Evolutionary conservation across 1,140 invertebrate genomes (phyloP), one percentile per base, ranked within the genome.

Genomic region (Bombus difficillimus): DNA sequence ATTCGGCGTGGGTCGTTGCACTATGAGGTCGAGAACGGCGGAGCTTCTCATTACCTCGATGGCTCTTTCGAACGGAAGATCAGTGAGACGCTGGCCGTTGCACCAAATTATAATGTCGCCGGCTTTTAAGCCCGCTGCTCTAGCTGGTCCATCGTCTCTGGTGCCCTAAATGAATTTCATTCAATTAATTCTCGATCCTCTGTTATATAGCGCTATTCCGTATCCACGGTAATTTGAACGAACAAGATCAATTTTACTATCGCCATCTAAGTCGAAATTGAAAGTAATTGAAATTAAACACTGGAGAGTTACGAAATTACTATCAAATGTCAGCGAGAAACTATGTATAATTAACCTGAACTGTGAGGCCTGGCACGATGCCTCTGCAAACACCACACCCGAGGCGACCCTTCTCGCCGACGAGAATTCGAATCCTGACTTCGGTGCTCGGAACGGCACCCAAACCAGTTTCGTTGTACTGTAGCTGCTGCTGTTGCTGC

Each of bases 41-140:
- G 94, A 90, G 69, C 93, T 92, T 53, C 94, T 92, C 94, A 95
- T 95, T 71, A 93, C 89, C 76, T 95, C 94, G 81, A 95, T 95
- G 6, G 94, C 94, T n/a, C 93, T 86, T 41, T 95, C 94, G 83
- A 95, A 95, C 3, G 94, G 94, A 69, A 95, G 83, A 88, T 95
- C 94, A 32, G 93, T 95, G 41, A 95, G 86, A 22, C 94, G 91
- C 57, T 95, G 94, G 1, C 98, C 98, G 93, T 99, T 99, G 94
- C 98, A 99, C 91, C 97, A 97, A 34, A 99, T 93, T 72, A 99
- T 98, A 93, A 99, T 98, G 94, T 99, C 98, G 2, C 98, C 98
- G 1, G 98, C 97, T 92, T 98, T 96, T 18, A 99, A 94, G 0
- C 98, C 98, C 5, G 98, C 97, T 87, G 98, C 97, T 78, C 97